Conservation (phyloP, 2,888 invertebrate species). For the Cinara cedri region DNA sequence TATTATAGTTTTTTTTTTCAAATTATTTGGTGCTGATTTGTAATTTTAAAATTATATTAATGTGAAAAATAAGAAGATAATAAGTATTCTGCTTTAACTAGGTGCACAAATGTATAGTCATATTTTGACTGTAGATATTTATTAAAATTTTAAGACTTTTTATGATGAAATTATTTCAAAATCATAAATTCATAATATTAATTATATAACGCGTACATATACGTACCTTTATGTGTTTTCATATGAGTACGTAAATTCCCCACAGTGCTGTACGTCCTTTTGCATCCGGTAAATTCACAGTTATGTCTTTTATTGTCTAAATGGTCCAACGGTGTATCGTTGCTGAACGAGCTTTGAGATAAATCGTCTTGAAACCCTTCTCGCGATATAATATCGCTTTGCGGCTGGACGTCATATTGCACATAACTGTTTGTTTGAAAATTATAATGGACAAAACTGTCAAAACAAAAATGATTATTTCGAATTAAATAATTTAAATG, state of each 20-base stretch:
- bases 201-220: background rate
- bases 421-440: constrained; percentile 43
- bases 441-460: constrained; percentile 49
- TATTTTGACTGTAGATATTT: no score
- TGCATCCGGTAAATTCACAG: constrained; percentile 88
- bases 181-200: no score
- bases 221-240: constrained; percentile 91
- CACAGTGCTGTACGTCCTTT: constrained; percentile 88
- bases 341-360: constrained; percentile 53
- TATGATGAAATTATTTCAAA: no score
- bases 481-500: no score
- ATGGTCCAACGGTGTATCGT: constrained; percentile 59
- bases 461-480: background rate
- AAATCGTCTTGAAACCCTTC: constrained; percentile 50
- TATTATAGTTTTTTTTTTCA: no score
- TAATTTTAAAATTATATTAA: no score
- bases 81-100: no score
- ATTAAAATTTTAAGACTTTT: no score
- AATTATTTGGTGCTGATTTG: no score
- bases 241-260: constrained; percentile 93
- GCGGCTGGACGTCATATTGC: constrained; percentile 31
- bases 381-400: constrained; percentile 27
- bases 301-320: constrained; percentile 74
- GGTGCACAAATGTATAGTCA: no score
- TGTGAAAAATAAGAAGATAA: no score